phyloP scores from a whole-genome alignment of 1,140 invertebrate species.

The Oncopeltus fasciatus region DNA sequence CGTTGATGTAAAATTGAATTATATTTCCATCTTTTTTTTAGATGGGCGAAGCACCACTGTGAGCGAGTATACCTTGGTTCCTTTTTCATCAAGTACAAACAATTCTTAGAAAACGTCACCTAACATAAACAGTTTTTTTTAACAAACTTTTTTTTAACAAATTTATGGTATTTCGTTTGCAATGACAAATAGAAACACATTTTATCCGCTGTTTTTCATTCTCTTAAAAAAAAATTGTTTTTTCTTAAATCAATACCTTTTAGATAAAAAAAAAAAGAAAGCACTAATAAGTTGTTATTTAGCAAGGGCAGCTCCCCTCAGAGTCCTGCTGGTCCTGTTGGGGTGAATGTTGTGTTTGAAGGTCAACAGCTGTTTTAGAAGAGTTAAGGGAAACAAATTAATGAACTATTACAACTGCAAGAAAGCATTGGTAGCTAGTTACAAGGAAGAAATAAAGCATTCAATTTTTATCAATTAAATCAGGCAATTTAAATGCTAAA shows the following conservation, averaged over 20 bases:
- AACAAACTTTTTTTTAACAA: background rate
- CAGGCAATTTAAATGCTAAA: no score
- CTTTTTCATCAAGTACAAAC: background rate
- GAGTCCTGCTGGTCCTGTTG: slow-evolving; percentile 55
- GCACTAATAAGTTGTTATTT: slow-evolving; percentile 26
- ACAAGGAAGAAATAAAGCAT: no score
- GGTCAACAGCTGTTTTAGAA: slow-evolving; percentile 51
- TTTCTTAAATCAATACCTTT: background rate
- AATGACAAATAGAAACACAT: slow-evolving; percentile 1
- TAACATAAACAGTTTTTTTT: background rate
- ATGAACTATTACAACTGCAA: background rate
- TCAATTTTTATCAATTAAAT: no score
- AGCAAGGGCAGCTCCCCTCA: slow-evolving; percentile 67
- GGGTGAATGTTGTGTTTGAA: slow-evolving; percentile 58
- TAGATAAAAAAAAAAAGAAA: background rate
- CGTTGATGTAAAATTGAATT: no score
- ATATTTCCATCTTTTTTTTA: no score
- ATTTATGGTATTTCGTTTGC: background rate
- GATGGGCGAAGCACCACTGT: slow-evolving; percentile 2
- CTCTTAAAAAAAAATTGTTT: background rate
- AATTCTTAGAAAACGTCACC: background rate
- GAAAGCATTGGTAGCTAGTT: background rate
- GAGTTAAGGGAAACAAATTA: slow-evolving; percentile 23
- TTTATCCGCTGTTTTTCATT: background rate
- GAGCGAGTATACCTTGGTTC: background rate